Conservation (phyloP, 2,888 invertebrate species). For the Pseudococcus viburni region DNA sequence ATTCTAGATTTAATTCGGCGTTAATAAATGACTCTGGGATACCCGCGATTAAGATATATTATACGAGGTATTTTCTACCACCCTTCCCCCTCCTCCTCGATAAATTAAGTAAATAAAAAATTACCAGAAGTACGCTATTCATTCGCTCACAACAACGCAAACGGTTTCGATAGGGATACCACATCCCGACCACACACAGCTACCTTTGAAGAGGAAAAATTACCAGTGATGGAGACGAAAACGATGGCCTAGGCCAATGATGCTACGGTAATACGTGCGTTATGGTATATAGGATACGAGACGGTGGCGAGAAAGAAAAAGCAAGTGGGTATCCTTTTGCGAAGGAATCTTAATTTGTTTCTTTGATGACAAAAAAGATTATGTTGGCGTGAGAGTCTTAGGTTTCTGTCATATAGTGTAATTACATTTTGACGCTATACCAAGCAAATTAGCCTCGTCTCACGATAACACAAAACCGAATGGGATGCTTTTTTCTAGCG, state of each 20-base stretch:
- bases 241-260: background rate
- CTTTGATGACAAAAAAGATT: slow-evolving; percentile 39
- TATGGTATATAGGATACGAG: background rate
- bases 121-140: background rate
- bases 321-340: slow-evolving; percentile 15
- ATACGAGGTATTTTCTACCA: background rate
- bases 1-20: slow-evolving; percentile 48
- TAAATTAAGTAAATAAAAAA: slow-evolving; percentile 28
- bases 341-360: slow-evolving; percentile 48
- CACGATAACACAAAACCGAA: background rate
- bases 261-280: background rate
- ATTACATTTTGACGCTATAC: slow-evolving; percentile 33
- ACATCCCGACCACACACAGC: background rate
- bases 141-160: too few relatives aligned
- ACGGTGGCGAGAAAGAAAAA: background rate
- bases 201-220: background rate
- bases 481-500: background rate
- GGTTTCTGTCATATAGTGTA: slow-evolving; percentile 48
- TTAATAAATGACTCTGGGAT: slow-evolving; percentile 25
- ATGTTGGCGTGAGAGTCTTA: slow-evolving; percentile 41
- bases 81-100: background rate
- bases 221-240: background rate
- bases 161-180: too few relatives aligned
- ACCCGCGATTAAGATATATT: background rate
- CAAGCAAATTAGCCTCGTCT: slow-evolving; percentile 28